Base-by-base conservation (phyloP, 1,140 invertebrate species). In the Apocrypta bakeri region DNA sequence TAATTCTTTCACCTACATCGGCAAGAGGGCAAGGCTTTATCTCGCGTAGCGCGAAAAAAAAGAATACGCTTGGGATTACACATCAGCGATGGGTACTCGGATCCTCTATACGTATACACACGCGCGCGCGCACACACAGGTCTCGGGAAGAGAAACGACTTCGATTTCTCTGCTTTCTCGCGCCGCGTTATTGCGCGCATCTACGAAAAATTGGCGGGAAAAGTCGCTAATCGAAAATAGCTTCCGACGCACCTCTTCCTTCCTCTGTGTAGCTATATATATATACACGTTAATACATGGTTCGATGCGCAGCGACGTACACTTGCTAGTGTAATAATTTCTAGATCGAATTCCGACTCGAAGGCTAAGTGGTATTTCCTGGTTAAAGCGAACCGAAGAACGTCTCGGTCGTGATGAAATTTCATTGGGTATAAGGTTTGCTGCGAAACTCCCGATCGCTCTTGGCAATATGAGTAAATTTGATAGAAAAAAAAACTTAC, bases 171-270 rank as follows among this genome's bases (percentile, higher is more conserved):
- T 9, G n/a, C 21, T 3, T 56, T 56, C 42, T 1, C 14, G 14
- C 12, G 48, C 48, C 3, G 48, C 48, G 48, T 56, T 56, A 56
- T 66, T 66, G 64, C 64, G 64, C 64, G 64, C 64, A 24, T 25
- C 12, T 25, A 21, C 17, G 64, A 29, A 66, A 66, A 66, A 29
- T 12, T 66, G 27, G 64, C 31, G 31, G 17, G 0, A n/a, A 31
- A 42, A 73, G 42, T 73, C n/a, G 37, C 71, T 73, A 73, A 73
- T 73, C 17, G 71, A 73, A 73, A 40, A 73, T 73, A 73, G 71
- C 71, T 42, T 17, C 24, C 63, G 25, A 24, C n/a, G 25, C 9
- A 9, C 21, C 63, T 24, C 63, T n/a, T 37, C 33, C 56, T 3
- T 14, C 2, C 56, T 4, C 40, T 42, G 12, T 14, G 3, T n/a